Percentiles rank a stretch among this genome's conserved stretches.
phyloP scores from a whole-genome alignment of 2,797 vertebrate species.

The Schizothorax lantsangensis region DNA sequence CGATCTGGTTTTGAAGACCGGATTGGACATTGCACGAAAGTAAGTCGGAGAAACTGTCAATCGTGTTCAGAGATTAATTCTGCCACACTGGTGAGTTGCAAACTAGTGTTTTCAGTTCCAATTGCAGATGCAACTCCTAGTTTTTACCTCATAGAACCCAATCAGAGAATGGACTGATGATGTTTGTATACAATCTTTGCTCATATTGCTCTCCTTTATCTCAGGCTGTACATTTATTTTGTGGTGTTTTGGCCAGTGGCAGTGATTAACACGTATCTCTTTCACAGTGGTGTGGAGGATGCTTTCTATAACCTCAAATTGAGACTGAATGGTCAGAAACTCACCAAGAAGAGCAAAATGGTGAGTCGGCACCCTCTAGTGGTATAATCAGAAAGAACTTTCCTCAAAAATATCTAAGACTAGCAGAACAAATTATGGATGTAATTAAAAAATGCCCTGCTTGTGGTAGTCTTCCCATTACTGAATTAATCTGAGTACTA shows the following conservation, averaged over 20 bases:
- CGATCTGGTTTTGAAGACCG: conserved; percentile 88
- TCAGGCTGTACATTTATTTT: neutral
- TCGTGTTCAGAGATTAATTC: neutral
- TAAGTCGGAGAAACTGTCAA: conserved; percentile 75
- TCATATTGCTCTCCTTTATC: neutral
- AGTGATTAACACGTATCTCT: conserved; percentile 25
- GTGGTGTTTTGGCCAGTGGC: too few relatives aligned
- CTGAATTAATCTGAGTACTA: neutral
- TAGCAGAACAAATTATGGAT: neutral
- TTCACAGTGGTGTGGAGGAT: conserved; percentile 91
- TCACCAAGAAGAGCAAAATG: conserved; percentile 95
- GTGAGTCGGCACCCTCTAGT: conserved; percentile 74
- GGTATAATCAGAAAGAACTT: neutral
- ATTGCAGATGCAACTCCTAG: neutral
- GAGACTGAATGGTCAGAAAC: conserved; percentile 90
- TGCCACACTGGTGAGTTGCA: neutral
- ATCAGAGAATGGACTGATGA: neutral
- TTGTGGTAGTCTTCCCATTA: neutral
- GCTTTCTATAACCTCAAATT: conserved; percentile 91
- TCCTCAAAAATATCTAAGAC: neutral
- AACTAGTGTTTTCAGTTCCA: neutral
- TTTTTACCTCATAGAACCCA: neutral
- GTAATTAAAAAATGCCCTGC: neutral
- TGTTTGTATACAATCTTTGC: neutral
- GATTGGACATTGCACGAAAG: conserved; percentile 90